Evolutionary conservation across 2,888 invertebrate genomes (phyloP).

Genomic region (Periphyllus acericola): DNA sequence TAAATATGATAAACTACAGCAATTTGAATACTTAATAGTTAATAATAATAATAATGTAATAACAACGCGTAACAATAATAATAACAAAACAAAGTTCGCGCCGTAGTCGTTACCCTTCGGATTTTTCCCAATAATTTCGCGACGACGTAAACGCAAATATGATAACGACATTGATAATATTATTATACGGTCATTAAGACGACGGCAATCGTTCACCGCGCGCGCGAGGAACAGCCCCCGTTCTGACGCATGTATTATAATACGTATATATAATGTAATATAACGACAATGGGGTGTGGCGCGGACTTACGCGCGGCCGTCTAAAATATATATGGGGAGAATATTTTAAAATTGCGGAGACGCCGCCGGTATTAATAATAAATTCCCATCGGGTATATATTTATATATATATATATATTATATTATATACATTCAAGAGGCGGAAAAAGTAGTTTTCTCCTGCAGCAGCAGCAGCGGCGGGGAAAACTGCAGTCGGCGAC

Average conservation of each 20-base stretch:
- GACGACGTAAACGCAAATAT: neutral
- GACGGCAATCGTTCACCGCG: conserved; percentile 25
- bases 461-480: neutral
- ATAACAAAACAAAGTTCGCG: neutral
- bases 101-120: neutral
- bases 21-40: neutral
- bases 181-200: conserved; percentile 44
- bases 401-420: too few species aligned
- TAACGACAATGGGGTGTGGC: conserved; percentile 18
- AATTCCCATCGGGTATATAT: conserved; percentile 53
- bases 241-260: neutral
- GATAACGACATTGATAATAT: conserved; percentile 23
- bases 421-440: conserved; percentile 37
- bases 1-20: too few species aligned
- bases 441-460: conserved; percentile 55
- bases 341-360: conserved; percentile 58
- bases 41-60: neutral
- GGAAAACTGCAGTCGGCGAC: neutral
- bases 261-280: neutral
- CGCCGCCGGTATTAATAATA: conserved; percentile 56
- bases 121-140: neutral
- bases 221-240: neutral
- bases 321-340: conserved; percentile 31
- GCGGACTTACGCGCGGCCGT: neutral
- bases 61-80: neutral